phyloP scores from a whole-genome alignment of 2,797 vertebrate genomes.

The Hapalemur alaotrensis region DNA sequence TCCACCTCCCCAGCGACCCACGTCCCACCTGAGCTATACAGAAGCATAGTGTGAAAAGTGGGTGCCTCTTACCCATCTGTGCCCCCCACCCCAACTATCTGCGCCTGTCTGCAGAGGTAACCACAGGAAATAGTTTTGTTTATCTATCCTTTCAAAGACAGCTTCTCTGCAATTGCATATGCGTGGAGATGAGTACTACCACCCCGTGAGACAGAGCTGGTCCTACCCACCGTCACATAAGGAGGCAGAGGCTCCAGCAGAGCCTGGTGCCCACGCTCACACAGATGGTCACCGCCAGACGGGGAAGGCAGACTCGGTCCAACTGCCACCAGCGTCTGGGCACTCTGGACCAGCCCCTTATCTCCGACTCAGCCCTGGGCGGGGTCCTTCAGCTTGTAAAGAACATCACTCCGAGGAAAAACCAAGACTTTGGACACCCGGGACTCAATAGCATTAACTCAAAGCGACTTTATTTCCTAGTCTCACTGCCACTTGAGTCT shows the following conservation, averaged over 20 bases:
- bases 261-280: neutral
- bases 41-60: too few species aligned
- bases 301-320: neutral
- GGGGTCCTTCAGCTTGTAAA: neutral
- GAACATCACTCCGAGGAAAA: neutral
- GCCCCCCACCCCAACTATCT: neutral
- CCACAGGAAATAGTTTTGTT: neutral
- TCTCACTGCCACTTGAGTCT: neutral
- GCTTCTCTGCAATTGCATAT: neutral
- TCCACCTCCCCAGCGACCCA: too few species aligned
- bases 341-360: neutral
- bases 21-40: fast-evolving
- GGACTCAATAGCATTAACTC: neutral
- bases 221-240: neutral
- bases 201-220: fast-evolving
- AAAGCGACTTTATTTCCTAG: neutral
- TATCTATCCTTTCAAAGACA: neutral
- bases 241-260: neutral
- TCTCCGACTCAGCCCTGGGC: neutral
- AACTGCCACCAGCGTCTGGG: fast-evolving
- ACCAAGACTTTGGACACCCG: neutral
- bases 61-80: neutral
- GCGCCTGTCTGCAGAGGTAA: neutral
- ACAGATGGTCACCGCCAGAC: neutral
- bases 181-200: neutral